Evolutionary conservation across 2,888 invertebrate genomes (phyloP), one percentile per base, ranked within the genome.

Genomic region (Diplazon laetatorius): DNA sequence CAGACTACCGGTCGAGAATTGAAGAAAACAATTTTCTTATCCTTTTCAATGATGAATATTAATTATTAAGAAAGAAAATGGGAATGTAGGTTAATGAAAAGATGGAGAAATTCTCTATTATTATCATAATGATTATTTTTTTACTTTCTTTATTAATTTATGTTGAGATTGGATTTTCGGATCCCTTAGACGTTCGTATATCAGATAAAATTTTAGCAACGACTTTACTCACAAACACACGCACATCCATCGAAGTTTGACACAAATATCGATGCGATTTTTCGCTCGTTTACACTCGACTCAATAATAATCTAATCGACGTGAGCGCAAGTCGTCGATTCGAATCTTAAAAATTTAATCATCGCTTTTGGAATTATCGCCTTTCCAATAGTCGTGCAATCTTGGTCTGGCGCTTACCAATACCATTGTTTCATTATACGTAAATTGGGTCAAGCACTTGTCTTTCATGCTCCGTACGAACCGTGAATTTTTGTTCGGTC

Each of bases 361-460:
- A 30, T 0, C 30, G 30, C 6, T 10, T 9, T 9, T 55, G 30
- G 16, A 14, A n/a, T 55, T 9, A 55, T 55, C 14, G 8, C 6
- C 55, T 14, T 25, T 6, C n/a, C 42, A 1, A 1, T 35, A 55
- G 16, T 2, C 42, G 4, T 4, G 25, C 25, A 52, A 52, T 12
- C n/a, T 35, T 14, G 30, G 30, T 14, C 16, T 16, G 14, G 8
- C 25, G 22, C n/a, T 14, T n/a, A 25, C 52, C n/a, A 22, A 50
- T 50, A 30, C 25, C 14, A 18, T 30, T 52, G 22, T 52, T 52
- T 52, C 30, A 25, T 30, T 52, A 12, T 0, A n/a, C n/a, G 30
- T 1, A 55, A 55, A 55, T 55, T 55, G 30, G 52, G 52, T 55
- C 52, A 55, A 55, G 52, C 52, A 14, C 16, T 14, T 55, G 14